phyloP scores from a whole-genome alignment of 1,140 invertebrate genomes.

The Drosophila arawakana region DNA sequence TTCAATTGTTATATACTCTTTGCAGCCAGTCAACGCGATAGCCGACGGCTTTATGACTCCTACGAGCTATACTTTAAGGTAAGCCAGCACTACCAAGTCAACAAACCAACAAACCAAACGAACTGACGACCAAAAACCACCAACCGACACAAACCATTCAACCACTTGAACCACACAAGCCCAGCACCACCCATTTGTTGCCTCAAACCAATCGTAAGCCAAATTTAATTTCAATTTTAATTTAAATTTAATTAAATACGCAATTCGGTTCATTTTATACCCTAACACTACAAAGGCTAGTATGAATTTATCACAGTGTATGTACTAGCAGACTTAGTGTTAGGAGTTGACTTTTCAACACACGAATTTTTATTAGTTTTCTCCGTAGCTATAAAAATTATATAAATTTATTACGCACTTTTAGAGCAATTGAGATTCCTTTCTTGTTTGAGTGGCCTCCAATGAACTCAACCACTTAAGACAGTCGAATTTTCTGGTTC shows the following conservation, averaged over 20 bases:
- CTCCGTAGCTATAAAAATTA: too few species aligned
- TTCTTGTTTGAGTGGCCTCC: too few species aligned
- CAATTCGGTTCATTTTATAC: conserved; percentile 4
- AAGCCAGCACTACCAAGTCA: not conserved
- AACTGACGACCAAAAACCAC: too few species aligned
- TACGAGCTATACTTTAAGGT: conserved; percentile 45
- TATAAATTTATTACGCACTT: too few species aligned
- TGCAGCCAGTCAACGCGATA: conserved; percentile 28
- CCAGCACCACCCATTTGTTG: not conserved
- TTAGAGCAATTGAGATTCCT: too few species aligned
- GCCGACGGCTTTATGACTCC: conserved; percentile 15
- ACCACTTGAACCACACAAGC: not conserved
- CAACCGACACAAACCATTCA: not conserved
- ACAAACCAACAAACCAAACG: not conserved
- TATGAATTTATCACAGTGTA: not conserved
- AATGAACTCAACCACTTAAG: too few species aligned
- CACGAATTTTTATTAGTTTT: too few species aligned
- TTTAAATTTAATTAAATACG: conserved; percentile 13
- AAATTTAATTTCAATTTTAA: conserved; percentile 16
- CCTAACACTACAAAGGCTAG: not conserved
- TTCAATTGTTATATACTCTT: conserved; percentile 51
- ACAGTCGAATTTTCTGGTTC: too few species aligned
- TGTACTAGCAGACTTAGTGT: too few species aligned
- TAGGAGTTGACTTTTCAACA: too few species aligned
- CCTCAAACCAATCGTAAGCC: not conserved